phyloP scores from a whole-genome alignment of 2,797 vertebrate species.

The Cygnus olor region DNA sequence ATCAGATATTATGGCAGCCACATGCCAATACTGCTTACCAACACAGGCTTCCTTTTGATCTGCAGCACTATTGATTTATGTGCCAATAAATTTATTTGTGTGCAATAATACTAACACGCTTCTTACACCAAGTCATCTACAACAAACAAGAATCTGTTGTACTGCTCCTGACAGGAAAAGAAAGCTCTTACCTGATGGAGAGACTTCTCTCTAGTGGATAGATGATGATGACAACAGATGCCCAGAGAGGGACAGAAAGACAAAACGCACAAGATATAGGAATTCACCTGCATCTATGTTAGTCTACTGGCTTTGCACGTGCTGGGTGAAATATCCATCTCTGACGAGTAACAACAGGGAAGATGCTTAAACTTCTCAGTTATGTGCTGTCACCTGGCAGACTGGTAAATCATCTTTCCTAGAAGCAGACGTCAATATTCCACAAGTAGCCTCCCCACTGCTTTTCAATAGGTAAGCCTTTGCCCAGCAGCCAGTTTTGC shows the following conservation, averaged over 20 bases:
- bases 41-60: slow-evolving; percentile 16
- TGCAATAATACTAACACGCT: neutral
- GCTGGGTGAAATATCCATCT: neutral
- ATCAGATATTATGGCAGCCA: neutral
- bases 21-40: neutral
- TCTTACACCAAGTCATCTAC: neutral
- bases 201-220: neutral
- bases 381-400: neutral
- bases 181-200: slow-evolving; percentile 11
- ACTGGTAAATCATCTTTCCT: neutral
- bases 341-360: neutral
- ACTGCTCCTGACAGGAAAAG: neutral
- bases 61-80: neutral
- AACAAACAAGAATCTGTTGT: neutral
- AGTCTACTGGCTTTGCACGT: neutral
- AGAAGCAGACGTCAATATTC: neutral
- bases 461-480: neutral
- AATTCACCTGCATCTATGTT: neutral
- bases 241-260: neutral
- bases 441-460: neutral
- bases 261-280: neutral
- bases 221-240: neutral
- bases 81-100: neutral
- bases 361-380: slow-evolving; percentile 1
- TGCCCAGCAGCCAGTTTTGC: neutral